Conservation (phyloP, 2,797 vertebrate species). For the Pseudomugil gertrudae region DNA sequence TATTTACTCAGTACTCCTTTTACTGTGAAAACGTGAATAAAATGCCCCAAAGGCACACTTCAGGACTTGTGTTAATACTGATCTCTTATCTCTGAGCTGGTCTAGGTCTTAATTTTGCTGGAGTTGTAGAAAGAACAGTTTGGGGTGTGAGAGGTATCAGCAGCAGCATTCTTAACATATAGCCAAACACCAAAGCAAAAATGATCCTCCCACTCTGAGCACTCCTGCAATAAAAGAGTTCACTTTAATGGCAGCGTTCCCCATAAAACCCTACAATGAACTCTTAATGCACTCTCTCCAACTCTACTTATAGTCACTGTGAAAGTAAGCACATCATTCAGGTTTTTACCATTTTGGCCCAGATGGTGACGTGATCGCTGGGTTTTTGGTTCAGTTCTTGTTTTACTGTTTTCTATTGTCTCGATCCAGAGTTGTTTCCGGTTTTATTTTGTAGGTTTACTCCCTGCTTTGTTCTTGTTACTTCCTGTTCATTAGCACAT, state of each 20-base stretch:
- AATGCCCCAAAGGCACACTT: background rate
- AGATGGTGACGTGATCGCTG: no score
- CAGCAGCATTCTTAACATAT: slow-evolving; percentile 43
- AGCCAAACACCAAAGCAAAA: slow-evolving; percentile 33
- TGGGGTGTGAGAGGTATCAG: slow-evolving; percentile 39
- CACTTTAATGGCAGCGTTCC: slow-evolving; percentile 36
- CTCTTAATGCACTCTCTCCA: slow-evolving; percentile 26
- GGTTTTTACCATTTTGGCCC: background rate
- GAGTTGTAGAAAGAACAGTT: slow-evolving; percentile 21
- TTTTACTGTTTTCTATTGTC: no score
- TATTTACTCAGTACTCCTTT: background rate
- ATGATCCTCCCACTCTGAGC: slow-evolving; percentile 23
- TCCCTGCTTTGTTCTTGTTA: no score
- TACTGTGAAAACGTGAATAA: background rate
- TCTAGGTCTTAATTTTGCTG: slow-evolving; percentile 5
- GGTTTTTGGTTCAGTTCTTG: no score
- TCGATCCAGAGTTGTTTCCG: no score
- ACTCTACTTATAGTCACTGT: background rate
- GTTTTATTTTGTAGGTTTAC: no score
- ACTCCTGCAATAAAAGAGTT: slow-evolving; percentile 32
- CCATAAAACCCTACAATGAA: slow-evolving; percentile 43
- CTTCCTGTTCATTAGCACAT: no score
- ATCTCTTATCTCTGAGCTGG: slow-evolving; percentile 7
- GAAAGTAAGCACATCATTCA: background rate
- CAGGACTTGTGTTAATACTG: background rate